Percentiles rank a stretch among this genome's conserved stretches.
Evolutionary conservation across 2,797 vertebrate genomes (phyloP).

Genomic region (Morelia viridis): DNA sequence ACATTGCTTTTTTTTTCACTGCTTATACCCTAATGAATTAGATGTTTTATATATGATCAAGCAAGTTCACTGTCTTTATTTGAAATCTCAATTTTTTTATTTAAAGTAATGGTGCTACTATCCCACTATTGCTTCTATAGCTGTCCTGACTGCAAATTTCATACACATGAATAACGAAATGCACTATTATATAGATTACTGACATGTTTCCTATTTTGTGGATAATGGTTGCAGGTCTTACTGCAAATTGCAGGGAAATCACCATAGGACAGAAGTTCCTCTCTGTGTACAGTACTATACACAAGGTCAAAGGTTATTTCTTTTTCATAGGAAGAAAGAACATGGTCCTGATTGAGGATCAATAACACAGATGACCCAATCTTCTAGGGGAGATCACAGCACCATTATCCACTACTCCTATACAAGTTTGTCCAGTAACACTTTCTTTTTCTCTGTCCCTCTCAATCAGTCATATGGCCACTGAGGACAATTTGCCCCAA

Average conservation of each 20-base stretch:
- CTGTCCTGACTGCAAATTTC: not conserved
- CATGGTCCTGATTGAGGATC: not conserved
- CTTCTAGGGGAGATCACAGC: not conserved
- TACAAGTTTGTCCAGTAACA: not conserved
- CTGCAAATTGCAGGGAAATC: not conserved
- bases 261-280: not conserved
- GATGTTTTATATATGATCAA: not conserved
- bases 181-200: not conserved
- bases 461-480: not conserved
- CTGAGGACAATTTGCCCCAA: not conserved
- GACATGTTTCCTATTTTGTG: not conserved
- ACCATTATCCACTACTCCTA: not conserved
- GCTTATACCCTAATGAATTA: not conserved
- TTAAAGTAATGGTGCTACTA: not conserved
- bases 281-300: not conserved
- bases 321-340: not conserved
- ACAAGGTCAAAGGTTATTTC: not conserved
- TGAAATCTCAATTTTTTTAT: not conserved
- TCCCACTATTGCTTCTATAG: not conserved
- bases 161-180: not conserved
- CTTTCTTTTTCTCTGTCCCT: not conserved
- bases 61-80: not conserved
- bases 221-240: not conserved
- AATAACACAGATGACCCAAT: not conserved
- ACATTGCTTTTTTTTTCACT: not conserved